A percentile compares a stretch with the other conserved stretches of the same genome.
Conservation (phyloP, 2,113 vertebrate species). For the Carassius carassius region DNA sequence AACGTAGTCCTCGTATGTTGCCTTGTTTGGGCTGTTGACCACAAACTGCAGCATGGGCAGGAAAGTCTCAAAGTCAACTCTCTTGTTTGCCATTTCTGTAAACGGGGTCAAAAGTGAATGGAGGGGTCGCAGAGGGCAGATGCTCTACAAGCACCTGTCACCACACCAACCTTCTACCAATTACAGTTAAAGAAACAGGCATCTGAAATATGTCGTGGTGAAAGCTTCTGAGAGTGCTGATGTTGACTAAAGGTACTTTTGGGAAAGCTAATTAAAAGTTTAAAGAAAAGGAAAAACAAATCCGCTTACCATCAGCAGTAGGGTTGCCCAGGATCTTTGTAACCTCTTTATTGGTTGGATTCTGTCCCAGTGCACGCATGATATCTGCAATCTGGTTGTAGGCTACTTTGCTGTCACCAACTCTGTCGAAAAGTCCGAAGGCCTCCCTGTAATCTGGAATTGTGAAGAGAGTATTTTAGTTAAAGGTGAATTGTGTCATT, state of each 20-base stretch:
- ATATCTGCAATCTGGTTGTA: slow-evolving; percentile 93
- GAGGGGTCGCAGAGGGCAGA: background rate
- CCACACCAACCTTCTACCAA: background rate
- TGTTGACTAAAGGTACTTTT: background rate
- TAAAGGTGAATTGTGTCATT: no score
- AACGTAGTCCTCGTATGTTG: slow-evolving; percentile 91
- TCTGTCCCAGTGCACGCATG: slow-evolving; percentile 95
- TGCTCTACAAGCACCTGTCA: background rate
- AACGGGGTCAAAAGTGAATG: slow-evolving; percentile 13
- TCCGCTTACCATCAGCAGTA: slow-evolving; percentile 82
- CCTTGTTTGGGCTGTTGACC: slow-evolving; percentile 95
- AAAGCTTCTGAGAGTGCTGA: background rate
- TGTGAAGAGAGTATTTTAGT: background rate
- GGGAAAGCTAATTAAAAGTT: background rate
- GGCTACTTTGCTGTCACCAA: slow-evolving; percentile 91
- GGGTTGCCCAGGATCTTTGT: slow-evolving; percentile 87
- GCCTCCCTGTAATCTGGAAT: slow-evolving; percentile 94
- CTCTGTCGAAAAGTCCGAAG: slow-evolving; percentile 96
- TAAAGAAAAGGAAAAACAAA: background rate
- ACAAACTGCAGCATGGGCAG: slow-evolving; percentile 96
- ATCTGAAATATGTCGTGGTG: background rate
- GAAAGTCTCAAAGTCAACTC: slow-evolving; percentile 94
- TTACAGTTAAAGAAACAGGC: background rate
- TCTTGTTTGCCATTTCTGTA: slow-evolving; percentile 89
- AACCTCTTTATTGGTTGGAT: slow-evolving; percentile 97